Conservation (phyloP, 2,113 vertebrate genomes). For the Poeciliopsis retropinna region DNA sequence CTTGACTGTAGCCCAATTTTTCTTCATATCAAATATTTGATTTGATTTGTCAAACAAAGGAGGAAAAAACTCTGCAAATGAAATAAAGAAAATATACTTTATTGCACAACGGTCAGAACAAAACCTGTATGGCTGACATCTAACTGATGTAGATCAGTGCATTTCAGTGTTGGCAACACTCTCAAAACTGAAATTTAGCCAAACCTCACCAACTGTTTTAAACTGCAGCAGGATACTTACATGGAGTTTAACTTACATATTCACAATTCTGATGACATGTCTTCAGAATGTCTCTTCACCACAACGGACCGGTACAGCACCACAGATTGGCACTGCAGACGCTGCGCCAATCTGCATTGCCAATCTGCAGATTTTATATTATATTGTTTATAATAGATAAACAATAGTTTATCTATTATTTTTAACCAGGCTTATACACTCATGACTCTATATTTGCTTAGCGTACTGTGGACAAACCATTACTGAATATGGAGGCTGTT, state of each 20-base stretch:
- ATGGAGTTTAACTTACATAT: background rate
- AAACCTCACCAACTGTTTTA: background rate
- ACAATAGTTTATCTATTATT: background rate
- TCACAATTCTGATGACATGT: background rate
- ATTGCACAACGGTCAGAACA: background rate
- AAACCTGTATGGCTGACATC: background rate
- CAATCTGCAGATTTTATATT: no score
- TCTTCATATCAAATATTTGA: background rate
- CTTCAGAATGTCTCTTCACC: no score
- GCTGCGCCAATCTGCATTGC: no score
- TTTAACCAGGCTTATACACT: slow-evolving; percentile 1
- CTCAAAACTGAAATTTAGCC: background rate
- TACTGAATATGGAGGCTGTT: slow-evolving; percentile 44
- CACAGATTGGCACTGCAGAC: no score
- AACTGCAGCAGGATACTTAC: background rate
- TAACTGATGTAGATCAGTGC: background rate
- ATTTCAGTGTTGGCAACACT: background rate
- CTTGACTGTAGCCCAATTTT: background rate
- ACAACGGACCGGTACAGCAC: no score
- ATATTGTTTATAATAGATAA: no score
- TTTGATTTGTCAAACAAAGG: background rate
- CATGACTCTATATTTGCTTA: background rate
- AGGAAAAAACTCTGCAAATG: background rate
- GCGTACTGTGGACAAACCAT: slow-evolving; percentile 8
- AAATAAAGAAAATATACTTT: background rate